Conservation (phyloP, 2,113 vertebrate species). For the Elephantulus edwardii region DNA sequence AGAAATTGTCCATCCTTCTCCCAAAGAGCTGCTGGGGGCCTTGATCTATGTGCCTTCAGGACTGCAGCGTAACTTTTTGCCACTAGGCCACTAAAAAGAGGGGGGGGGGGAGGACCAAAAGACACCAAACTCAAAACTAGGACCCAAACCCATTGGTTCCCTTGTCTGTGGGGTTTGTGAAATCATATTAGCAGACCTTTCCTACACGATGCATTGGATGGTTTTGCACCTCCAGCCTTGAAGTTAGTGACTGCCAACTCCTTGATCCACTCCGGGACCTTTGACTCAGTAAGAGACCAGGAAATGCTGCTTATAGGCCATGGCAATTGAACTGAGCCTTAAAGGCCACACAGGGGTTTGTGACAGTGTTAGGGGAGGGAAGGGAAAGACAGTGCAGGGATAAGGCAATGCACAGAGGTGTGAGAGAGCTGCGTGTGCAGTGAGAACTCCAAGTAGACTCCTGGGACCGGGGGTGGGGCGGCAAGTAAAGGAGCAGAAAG, state of each 20-base stretch:
- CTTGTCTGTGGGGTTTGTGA: not conserved
- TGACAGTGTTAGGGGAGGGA: not conserved
- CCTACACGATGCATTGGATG: not conserved
- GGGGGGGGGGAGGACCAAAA: too few species aligned
- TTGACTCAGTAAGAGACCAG: not conserved
- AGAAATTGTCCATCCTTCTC: too few species aligned
- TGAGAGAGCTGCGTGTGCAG: not conserved
- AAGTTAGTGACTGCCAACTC: not conserved
- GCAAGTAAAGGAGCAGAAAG: fast-evolving
- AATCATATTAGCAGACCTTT: not conserved
- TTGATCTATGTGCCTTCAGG: too few species aligned
- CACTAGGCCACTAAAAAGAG: not conserved
- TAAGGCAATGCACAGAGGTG: not conserved
- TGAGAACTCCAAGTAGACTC: not conserved
- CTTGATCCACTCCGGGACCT: not conserved
- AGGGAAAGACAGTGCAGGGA: not conserved
- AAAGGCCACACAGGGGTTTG: not conserved
- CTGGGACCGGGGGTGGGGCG: not conserved
- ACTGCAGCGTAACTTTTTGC: too few species aligned
- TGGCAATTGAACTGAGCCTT: not conserved
- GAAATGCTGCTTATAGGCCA: not conserved
- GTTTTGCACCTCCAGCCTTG: not conserved
- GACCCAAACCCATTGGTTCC: not conserved
- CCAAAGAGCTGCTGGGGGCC: too few species aligned
- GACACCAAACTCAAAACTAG: not conserved